Evolutionary conservation across 2,888 invertebrate species (phyloP), one percentile per base, ranked within the genome.

Genomic region (Himalopsyche japonica): DNA sequence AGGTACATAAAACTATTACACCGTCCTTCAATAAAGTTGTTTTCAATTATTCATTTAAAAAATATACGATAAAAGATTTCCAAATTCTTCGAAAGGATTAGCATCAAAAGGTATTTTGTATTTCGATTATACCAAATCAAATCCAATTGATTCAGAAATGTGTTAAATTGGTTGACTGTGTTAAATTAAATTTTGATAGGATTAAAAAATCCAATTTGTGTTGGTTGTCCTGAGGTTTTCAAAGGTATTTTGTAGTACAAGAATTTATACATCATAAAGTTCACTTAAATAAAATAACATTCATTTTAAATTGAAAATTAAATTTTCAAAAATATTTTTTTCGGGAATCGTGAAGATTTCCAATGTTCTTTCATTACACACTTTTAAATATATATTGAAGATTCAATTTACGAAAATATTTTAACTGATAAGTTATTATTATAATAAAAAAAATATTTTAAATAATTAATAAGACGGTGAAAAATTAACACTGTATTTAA

Each of bases 81-180:
- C 57, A 57, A 57, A 57, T 57, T 57, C 57, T 57, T 57, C 24
- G 10, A 3, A 57, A 10, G 20, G 57, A 57, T 57, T 57, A 57
- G 10, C 20, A 57, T 57, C 76, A 76, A 37, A 37, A 81, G 24
- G 76, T 27, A 37, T 47, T 81, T 80, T 76, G 80, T 80, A 57
- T 70, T 30, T 84, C 57, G 80, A 81, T 80, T 80, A 81, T 81
- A 47, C 81, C 84, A 78, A 77, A 84, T 81, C 78, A 76, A 84
- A 84, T 77, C 81, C 49, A 84, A 84, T 84, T 77, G 81, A 81
- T 48, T 84, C 84, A 78, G 81, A 57, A 78, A 84, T 77, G 84
- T 81, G 81, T 81, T 84, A 84, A 84, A 84, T 84, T 81, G 81
- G 84, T 77, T 43, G 57, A 80, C 80, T 77, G 80, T 84, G 70